These are phyloP conservation scores for Asteroscopus sphinx DNA, from an alignment of 2,888 invertebrate genomes.

Conservation along the genomic window DNA sequence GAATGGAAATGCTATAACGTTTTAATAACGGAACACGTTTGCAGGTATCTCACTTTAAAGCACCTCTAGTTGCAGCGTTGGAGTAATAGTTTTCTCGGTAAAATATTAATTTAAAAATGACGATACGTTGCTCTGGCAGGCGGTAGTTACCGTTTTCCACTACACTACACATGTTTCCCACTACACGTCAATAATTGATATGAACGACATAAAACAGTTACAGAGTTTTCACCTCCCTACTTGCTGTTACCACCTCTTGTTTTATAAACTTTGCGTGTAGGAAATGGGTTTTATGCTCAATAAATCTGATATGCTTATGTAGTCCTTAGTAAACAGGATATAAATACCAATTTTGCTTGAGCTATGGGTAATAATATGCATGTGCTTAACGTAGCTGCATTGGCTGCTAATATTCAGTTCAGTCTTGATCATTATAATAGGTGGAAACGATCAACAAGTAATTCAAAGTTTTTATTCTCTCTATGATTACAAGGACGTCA, in stretches of 20 bases:
- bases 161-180: constrained; percentile 35
- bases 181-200: constrained; percentile 57
- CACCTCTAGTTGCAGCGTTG: constrained; percentile 38
- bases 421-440: constrained; percentile 8
- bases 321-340: constrained; percentile 20
- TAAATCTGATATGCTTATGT: constrained; percentile 40
- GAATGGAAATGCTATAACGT: constrained; percentile 4
- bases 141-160: constrained; percentile 23
- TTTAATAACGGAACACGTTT: constrained; percentile 17
- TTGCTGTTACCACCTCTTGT: constrained; percentile 54
- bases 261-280: constrained; percentile 55
- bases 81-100: constrained; percentile 32
- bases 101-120: constrained; percentile 37
- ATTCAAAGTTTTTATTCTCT: background rate
- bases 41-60: background rate
- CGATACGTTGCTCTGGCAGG: constrained; percentile 17
- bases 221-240: constrained; percentile 46
- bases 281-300: constrained; percentile 46
- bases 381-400: constrained; percentile 34
- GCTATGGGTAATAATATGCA: constrained; percentile 21
- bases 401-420: constrained; percentile 18
- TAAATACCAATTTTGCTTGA: constrained; percentile 46
- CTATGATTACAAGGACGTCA: background rate
- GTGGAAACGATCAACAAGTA: constrained; percentile 12
- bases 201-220: constrained; percentile 53